Evolutionary conservation across 2,113 vertebrate species (phyloP).

Genomic region (Spheniscus mendiculus): DNA sequence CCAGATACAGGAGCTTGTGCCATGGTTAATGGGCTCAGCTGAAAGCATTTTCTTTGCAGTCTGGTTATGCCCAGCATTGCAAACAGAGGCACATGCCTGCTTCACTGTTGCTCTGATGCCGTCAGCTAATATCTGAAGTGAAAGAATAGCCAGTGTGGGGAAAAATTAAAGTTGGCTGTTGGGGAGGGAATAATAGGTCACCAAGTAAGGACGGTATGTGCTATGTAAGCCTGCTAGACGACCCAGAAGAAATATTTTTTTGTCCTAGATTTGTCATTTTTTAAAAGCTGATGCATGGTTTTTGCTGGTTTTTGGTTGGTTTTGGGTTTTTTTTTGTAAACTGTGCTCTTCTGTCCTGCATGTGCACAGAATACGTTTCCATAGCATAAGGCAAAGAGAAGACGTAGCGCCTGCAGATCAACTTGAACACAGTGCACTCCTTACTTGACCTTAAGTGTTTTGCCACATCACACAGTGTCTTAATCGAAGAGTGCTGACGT

Average conservation of each 20-base stretch:
- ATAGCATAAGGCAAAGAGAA: not conserved
- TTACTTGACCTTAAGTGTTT: not conserved
- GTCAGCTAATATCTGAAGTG: not conserved
- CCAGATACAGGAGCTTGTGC: not conserved
- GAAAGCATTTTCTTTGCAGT: not conserved
- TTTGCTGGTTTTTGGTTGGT: not conserved
- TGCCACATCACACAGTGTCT: not conserved
- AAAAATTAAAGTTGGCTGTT: not conserved
- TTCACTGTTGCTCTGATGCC: not conserved
- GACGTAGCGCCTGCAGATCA: not conserved
- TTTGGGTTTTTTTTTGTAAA: not conserved
- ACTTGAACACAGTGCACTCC: accelerated
- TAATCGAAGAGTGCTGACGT: not conserved
- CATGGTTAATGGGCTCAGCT: not conserved
- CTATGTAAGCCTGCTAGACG: not conserved
- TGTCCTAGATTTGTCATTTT: not conserved
- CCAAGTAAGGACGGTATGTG: not conserved
- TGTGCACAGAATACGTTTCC: not conserved
- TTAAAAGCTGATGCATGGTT: not conserved
- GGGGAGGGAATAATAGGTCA: not conserved
- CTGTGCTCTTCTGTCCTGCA: not conserved
- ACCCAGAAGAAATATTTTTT: not conserved
- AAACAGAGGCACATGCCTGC: not conserved
- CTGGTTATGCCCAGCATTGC: not conserved
- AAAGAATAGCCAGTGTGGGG: not conserved